Percentiles rank a stretch among this genome's conserved stretches.
These are phyloP conservation scores for Pinctada fucata DNA, from an alignment of 2,888 invertebrate species.

Conservation along the genomic window DNA sequence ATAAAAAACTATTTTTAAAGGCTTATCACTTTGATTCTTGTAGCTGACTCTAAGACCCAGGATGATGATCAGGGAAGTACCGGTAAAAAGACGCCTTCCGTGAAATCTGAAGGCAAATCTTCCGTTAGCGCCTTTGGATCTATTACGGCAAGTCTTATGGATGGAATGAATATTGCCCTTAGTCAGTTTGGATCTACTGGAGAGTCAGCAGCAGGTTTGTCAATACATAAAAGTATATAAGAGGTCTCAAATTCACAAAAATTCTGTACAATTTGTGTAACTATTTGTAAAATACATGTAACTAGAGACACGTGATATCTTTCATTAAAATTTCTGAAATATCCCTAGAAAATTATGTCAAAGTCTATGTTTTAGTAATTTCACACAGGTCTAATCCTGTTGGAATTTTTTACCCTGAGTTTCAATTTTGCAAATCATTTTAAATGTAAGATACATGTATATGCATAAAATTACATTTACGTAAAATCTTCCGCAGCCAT, in stretches of 20 bases:
- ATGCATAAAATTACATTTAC: too few relatives aligned
- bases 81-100: constrained; percentile 37
- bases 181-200: constrained; percentile 73
- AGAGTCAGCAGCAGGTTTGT: constrained; percentile 58
- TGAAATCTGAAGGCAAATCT: constrained; percentile 44
- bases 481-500: too few relatives aligned
- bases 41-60: constrained; percentile 12
- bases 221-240: not conserved
- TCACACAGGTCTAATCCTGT: too few relatives aligned
- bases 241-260: not conserved
- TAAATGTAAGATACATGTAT: too few relatives aligned
- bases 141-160: constrained; percentile 68
- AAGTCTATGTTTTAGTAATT: too few relatives aligned
- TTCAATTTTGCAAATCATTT: too few relatives aligned
- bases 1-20: too few relatives aligned
- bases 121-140: constrained; percentile 73
- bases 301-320: not conserved
- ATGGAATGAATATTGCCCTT: constrained; percentile 73
- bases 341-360: too few relatives aligned
- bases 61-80: constrained; percentile 30
- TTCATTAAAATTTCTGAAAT: not conserved
- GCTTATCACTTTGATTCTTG: too few relatives aligned
- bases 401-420: too few relatives aligned
- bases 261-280: not conserved
- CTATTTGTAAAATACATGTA: not conserved